phyloP scores from a whole-genome alignment of 2,797 vertebrate genomes.

The Siniperca obscura region DNA sequence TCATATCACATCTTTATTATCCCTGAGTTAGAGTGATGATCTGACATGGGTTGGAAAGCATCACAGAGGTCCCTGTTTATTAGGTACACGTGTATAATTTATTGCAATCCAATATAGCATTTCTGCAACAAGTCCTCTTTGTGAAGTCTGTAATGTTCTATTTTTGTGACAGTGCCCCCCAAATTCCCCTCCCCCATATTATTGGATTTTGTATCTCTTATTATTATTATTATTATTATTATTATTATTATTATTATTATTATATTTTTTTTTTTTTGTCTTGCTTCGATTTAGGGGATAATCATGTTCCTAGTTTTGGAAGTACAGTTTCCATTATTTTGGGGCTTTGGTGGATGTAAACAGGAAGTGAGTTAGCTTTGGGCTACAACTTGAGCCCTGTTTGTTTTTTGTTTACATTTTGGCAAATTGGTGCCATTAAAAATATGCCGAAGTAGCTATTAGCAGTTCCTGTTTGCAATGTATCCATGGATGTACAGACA shows the following conservation, averaged over 20 bases:
- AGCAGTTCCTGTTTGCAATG: neutral
- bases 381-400: neutral
- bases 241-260: too few relatives aligned
- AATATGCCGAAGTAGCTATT: neutral
- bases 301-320: neutral
- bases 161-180: neutral
- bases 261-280: too few relatives aligned
- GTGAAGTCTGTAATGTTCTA: neutral
- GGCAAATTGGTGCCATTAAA: neutral
- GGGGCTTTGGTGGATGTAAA: neutral
- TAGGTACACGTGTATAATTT: neutral
- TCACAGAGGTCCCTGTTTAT: neutral
- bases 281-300: neutral
- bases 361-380: neutral
- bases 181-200: neutral
- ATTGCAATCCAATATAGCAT: neutral
- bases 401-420: slow-evolving; percentile 7
- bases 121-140: neutral
- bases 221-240: neutral
- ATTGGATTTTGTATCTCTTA: neutral
- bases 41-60: neutral
- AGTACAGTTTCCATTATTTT: neutral
- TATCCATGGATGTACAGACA: neutral
- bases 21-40: neutral
- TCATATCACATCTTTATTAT: neutral